phyloP scores from a whole-genome alignment of 2,113 vertebrate genomes.

The Zosterops pallidus region DNA sequence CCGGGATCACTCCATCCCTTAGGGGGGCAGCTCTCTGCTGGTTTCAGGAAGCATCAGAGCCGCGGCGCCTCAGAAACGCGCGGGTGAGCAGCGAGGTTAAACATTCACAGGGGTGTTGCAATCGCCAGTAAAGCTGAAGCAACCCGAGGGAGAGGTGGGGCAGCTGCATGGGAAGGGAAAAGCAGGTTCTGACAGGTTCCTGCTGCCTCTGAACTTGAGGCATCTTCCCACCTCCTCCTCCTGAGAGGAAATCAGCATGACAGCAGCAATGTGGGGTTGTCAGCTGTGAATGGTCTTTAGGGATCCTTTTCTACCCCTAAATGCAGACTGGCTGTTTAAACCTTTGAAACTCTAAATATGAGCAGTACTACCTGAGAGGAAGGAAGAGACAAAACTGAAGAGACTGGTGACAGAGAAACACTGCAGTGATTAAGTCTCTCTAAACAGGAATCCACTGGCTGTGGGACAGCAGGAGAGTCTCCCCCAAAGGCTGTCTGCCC shows the following conservation, averaged over 20 bases:
- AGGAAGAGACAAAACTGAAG: not conserved
- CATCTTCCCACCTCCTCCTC: not conserved
- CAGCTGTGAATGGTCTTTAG: not conserved
- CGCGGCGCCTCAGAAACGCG: not conserved
- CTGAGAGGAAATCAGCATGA: not conserved
- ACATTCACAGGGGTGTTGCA: not conserved
- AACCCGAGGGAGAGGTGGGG: not conserved
- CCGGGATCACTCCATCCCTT: rapidly evolving
- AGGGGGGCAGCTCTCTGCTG: not conserved
- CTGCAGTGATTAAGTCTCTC: not conserved
- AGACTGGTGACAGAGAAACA: not conserved
- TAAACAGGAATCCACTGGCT: not conserved
- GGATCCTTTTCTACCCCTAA: not conserved
- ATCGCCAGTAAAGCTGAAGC: not conserved
- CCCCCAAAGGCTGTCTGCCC: not conserved
- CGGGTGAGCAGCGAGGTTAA: not conserved
- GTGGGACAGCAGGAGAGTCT: not conserved
- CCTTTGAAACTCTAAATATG: not conserved
- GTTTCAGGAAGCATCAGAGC: rapidly evolving
- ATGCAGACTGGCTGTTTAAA: not conserved
- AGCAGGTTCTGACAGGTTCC: not conserved
- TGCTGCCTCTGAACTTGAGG: not conserved
- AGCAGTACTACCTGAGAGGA: not conserved
- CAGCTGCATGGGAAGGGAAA: not conserved
- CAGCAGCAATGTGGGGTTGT: not conserved